Evolutionary conservation across 2,113 vertebrate genomes (phyloP), one percentile per base, ranked within the genome.

Genomic region (Elephas maximus): DNA sequence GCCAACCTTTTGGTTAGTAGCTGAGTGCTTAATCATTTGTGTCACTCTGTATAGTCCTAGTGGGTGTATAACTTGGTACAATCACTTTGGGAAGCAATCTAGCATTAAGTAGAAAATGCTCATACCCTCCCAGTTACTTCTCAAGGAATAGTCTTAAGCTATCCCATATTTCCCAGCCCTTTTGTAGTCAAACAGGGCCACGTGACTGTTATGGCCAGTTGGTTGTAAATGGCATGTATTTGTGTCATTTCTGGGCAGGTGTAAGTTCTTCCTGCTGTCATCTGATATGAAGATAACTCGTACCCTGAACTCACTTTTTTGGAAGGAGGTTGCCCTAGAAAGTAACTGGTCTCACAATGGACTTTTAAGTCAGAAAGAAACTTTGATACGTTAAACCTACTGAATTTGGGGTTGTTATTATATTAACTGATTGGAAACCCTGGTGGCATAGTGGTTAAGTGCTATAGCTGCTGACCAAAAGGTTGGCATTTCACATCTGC

Each of bases 41-140:
- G 24, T 5, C 24, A 65, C 24, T 6, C 24, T 65, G 4, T 28
- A 6, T 67, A 78, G 62, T 51, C 30, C 26, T 84, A 44, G 15
- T 83, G 18, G 73, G 10, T 83, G 20, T 88, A 28, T 93, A 78
- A 69, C 12, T 86, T 86, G 53, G 63, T 67, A 48, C 28, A 48
- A 17, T 41, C 63, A 67, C 41, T 85, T 84, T 93, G 73, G 73
- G 78, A 85, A 90, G 51, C 51, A 69, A 41, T 53, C 12, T 53
- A 53, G 51, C 51, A 5, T 53, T 53, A 89, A 62, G 71, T 33
- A 89, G 79, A 78, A 92, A 93, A 96, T 45, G 41, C 15, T 82
- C 23, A 67, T 83, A 53, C 30, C 11, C 17, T 20, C 2, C 8
- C 9, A 92, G 8, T 79, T 73, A 84, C 37, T 65, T 85, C 44